Conservation (phyloP, 2,113 vertebrate genomes). For the Lanius collurio region DNA sequence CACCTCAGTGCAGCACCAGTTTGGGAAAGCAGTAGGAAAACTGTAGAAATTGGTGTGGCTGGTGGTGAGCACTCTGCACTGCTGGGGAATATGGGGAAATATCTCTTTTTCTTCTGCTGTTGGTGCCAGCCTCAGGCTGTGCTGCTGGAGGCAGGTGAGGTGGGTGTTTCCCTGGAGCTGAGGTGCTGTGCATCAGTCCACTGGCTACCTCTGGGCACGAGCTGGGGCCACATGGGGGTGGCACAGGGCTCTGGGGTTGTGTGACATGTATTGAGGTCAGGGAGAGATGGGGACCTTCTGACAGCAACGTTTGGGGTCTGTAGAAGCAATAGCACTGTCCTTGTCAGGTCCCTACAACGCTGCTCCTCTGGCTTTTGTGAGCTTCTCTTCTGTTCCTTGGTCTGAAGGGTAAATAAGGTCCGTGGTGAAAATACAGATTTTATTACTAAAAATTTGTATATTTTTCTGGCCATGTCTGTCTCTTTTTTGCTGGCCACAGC, state of each 20-base stretch:
- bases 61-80: fast-evolving
- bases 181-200: fast-evolving
- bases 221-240: fast-evolving
- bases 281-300: fast-evolving
- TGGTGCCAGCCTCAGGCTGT: too few relatives aligned
- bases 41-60: not conserved
- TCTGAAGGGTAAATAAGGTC: not conserved
- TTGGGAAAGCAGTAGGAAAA: not conserved
- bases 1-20: not conserved
- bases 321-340: not conserved
- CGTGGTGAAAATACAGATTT: fast-evolving
- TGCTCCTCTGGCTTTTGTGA: not conserved
- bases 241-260: fast-evolving
- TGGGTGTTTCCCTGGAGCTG: not conserved
- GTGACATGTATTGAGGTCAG: not conserved
- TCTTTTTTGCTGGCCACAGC: not conserved
- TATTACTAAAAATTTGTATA: not conserved
- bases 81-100: fast-evolving
- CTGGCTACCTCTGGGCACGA: not conserved
- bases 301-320: fast-evolving
- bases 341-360: fast-evolving
- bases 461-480: not conserved
- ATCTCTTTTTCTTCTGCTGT: fast-evolving
- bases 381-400: not conserved
- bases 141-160: not conserved